phyloP scores from a whole-genome alignment of 1,140 invertebrate species.

The Drosophila grimshawi region DNA sequence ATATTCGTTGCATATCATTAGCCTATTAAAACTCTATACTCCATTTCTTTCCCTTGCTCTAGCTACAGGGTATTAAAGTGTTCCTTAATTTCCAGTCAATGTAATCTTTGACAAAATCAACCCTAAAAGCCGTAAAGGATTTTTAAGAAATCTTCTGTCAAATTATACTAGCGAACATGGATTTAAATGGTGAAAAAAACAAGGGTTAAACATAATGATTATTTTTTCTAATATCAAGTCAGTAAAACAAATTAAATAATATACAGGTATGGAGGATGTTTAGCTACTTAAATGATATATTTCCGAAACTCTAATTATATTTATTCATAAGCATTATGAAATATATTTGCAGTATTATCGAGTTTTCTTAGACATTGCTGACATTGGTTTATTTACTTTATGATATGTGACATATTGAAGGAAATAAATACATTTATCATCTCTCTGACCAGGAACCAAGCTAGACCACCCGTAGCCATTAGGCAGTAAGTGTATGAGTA shows the following conservation, averaged over 20 bases:
- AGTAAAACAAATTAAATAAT: background rate
- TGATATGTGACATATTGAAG: conserved; percentile 42
- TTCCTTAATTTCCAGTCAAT: background rate
- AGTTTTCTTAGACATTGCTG: background rate
- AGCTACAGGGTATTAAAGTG: background rate
- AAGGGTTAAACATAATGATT: background rate
- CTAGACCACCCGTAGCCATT: conserved; percentile 72
- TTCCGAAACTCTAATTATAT: background rate
- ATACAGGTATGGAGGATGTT: background rate
- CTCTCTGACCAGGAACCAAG: conserved; percentile 71
- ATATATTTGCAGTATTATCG: background rate
- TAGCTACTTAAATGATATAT: background rate
- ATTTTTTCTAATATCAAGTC: background rate
- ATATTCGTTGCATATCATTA: no score
- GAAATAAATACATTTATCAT: conserved; percentile 83
- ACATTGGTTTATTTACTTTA: conserved; percentile 2
- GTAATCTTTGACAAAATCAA: background rate
- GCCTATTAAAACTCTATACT: no score
- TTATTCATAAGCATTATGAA: background rate
- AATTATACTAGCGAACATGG: background rate
- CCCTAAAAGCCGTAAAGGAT: background rate
- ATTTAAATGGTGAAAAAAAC: background rate
- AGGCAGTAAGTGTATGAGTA: conserved; percentile 31
- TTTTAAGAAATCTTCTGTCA: background rate
- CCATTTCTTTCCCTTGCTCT: background rate